A percentile compares a stretch with the other conserved stretches of the same genome.
These are phyloP conservation scores for Volucella inflata DNA, from an alignment of 2,888 invertebrate genomes.

Conservation along the genomic window DNA sequence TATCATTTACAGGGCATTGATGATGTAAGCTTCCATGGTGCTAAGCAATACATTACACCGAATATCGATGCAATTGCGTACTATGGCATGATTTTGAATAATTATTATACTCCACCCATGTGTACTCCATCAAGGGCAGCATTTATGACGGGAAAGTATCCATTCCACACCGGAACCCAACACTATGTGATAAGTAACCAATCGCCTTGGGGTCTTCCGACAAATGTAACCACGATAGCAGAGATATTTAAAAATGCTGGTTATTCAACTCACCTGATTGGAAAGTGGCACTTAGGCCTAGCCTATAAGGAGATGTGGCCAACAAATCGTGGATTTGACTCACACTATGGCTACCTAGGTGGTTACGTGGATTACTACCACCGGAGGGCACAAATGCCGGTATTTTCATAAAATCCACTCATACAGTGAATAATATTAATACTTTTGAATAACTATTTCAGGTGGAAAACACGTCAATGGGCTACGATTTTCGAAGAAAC, in stretches of 20 bases:
- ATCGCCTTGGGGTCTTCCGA: constrained; percentile 89
- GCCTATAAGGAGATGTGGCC: constrained; percentile 87
- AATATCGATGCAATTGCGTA: constrained; percentile 95
- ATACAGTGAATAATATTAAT: not conserved
- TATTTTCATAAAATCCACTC: constrained; percentile 62
- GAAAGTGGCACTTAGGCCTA: constrained; percentile 96
- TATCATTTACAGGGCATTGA: constrained; percentile 90
- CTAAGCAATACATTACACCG: constrained; percentile 93
- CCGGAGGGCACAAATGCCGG: constrained; percentile 85
- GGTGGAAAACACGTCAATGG: constrained; percentile 78
- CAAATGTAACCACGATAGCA: constrained; percentile 88
- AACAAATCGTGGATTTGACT: constrained; percentile 89
- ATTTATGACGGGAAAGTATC: constrained; percentile 93
- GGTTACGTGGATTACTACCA: constrained; percentile 93
- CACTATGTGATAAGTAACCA: constrained; percentile 88
- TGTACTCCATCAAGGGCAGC: constrained; percentile 94
- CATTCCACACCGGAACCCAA: constrained; percentile 92
- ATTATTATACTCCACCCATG: constrained; percentile 91
- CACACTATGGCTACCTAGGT: constrained; percentile 93
- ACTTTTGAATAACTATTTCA: not conserved
- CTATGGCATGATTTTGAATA: constrained; percentile 92
- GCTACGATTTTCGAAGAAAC: constrained; percentile 85
- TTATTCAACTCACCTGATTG: constrained; percentile 92
- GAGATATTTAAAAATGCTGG: constrained; percentile 88
- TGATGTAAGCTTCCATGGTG: constrained; percentile 95